phyloP scores from a whole-genome alignment of 2,797 vertebrate genomes.

The Sorex maritimensis region DNA sequence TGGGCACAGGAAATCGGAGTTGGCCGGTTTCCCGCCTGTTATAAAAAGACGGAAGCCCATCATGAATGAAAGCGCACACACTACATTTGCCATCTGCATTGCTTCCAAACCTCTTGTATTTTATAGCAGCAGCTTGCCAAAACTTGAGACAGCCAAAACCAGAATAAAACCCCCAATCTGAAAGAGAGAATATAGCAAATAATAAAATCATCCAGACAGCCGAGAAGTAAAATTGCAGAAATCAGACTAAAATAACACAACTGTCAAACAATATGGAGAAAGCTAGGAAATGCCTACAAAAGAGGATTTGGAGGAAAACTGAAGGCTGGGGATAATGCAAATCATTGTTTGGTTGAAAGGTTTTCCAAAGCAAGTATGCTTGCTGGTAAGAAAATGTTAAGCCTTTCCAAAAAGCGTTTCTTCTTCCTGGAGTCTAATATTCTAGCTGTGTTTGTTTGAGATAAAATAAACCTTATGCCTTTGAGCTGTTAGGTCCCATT shows the following conservation, averaged over 20 bases:
- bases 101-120: conserved; percentile 85
- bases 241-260: conserved; percentile 75
- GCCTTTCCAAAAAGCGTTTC: conserved; percentile 61
- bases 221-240: conserved; percentile 77
- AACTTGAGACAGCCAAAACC: conserved; percentile 70
- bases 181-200: conserved; percentile 79
- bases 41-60: conserved; percentile 78
- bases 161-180: conserved; percentile 78
- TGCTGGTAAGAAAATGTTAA: conserved; percentile 76
- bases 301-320: conserved; percentile 67
- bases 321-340: conserved; percentile 64
- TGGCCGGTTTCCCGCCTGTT: conserved; percentile 70
- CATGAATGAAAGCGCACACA: conserved; percentile 77
- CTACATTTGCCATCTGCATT: conserved; percentile 81
- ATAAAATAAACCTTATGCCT: conserved; percentile 85
- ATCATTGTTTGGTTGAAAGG: conserved; percentile 75
- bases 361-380: conserved; percentile 74
- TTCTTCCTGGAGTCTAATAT: conserved; percentile 64
- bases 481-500: conserved; percentile 56
- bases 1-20: conserved; percentile 74
- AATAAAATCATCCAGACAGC: conserved; percentile 81
- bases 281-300: conserved; percentile 68
- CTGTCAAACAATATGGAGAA: conserved; percentile 27
- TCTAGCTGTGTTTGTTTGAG: conserved; percentile 73
- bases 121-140: conserved; percentile 82